A percentile compares a stretch with the other conserved stretches of the same genome.
These are phyloP conservation scores for Carcharodon carcharias DNA, from an alignment of 2,797 vertebrate species.

Conservation along the genomic window DNA sequence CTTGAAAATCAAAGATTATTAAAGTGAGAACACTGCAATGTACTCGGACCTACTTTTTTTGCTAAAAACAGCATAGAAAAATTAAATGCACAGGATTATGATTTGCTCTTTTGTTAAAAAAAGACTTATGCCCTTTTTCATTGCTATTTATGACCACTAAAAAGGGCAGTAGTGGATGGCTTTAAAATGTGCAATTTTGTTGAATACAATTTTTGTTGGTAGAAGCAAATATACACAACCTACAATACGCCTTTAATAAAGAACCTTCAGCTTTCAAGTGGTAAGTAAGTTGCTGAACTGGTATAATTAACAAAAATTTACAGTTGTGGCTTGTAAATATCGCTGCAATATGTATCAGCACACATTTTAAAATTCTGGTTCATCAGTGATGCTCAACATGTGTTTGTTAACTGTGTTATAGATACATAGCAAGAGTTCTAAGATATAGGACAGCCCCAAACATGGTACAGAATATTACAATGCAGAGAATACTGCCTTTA, in stretches of 20 bases:
- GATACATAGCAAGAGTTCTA: not conserved
- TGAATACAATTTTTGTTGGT: not conserved
- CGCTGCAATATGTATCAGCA: not conserved
- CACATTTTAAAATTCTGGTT: not conserved
- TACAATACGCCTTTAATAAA: conserved; percentile 18
- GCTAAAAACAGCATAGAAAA: not conserved
- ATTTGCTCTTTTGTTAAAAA: not conserved
- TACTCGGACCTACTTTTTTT: not conserved
- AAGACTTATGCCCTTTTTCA: not conserved
- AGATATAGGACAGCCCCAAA: not conserved
- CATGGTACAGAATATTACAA: not conserved
- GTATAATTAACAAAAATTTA: not conserved
- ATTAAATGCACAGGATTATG: not conserved
- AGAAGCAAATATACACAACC: not conserved
- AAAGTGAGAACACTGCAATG: not conserved
- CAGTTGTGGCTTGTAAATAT: not conserved
- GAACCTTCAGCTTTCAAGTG: not conserved
- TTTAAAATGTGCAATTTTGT: not conserved
- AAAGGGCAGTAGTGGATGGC: not conserved
- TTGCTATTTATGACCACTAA: not conserved
- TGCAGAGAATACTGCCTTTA: not conserved
- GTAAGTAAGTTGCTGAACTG: not conserved
- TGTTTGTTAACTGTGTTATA: not conserved
- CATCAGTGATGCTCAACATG: not conserved
- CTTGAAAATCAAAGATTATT: conserved; percentile 23